Evolutionary conservation across 2,888 invertebrate genomes (phyloP), one percentile per base, ranked within the genome.

Genomic region (Drosophila longiperda): DNA sequence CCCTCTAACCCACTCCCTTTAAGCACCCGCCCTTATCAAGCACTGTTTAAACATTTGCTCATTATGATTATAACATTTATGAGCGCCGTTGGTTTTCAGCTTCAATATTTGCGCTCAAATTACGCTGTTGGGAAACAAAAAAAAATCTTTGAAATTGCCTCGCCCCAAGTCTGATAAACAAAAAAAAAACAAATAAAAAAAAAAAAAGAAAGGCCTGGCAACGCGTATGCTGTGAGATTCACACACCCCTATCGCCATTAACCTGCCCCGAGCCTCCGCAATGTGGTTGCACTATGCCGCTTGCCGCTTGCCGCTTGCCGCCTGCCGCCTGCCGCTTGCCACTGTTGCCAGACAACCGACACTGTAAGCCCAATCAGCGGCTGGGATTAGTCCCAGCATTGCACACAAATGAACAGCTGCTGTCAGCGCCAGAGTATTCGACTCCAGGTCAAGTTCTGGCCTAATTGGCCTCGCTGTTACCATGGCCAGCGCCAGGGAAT

Each of bases 21-120:
- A 1, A 20, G 8, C 34, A 4, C 29, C 15, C 20, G 15, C 54
- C 38, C 32, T 12, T 3, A 50, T 23, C 29, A 15, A n/a, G 9
- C 34, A 23, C 48, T 71, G 60, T 69, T 80, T 76, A 89, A 91
- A 89, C 87, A 91, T 89, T 91, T 90, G 85, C 91, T 87, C 87
- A 80, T 91, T 87, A 91, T 86, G 74, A 70, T 75, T 86, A 82
- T 90, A 82, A 75, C 73, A 77, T 80, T 89, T 83, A 87, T 89
- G 79, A 78, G 76, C 71, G 78, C 77, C 49, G 59, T 73, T 66
- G 78, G 61, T 80, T 80, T 77, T 70, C 80, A 89, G 82, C 82
- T 87, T 64, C 81, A 86, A 86, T 90, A 83, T 87, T 90, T 88
- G 86, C 69, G 38, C 81, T 83, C 76, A 81, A 87, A 90, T 89